Evolutionary conservation across 2,888 invertebrate species (phyloP).

Genomic region (Anagyrus pseudococci): DNA sequence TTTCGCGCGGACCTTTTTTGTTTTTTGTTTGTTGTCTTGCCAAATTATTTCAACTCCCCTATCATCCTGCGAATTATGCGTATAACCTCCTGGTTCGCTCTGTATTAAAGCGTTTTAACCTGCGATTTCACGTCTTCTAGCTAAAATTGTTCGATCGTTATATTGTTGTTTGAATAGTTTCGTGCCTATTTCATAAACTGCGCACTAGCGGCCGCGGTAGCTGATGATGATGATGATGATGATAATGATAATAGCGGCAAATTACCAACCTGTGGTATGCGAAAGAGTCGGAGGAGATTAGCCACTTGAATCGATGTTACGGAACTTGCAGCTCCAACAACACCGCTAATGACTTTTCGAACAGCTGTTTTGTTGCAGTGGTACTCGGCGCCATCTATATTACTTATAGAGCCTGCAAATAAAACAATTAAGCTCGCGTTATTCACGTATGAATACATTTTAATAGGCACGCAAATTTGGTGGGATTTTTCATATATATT

Average conservation of each 20-base stretch:
- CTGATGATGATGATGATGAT: background rate
- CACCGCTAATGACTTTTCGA: conserved; percentile 86
- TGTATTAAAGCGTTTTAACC: no score
- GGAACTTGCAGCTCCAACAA: conserved; percentile 88
- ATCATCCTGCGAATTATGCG: no score
- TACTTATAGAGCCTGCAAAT: conserved; percentile 87
- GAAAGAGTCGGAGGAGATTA: conserved; percentile 87
- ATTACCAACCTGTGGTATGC: conserved; percentile 79
- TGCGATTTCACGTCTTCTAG: no score
- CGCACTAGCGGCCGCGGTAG: background rate
- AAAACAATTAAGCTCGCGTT: conserved; percentile 4
- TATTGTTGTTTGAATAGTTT: conserved; percentile 3
- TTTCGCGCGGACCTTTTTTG: no score
- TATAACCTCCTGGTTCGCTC: no score
- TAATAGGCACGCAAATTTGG: no score
- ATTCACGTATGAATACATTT: background rate
- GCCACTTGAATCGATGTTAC: conserved; percentile 97
- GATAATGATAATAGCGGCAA: no score
- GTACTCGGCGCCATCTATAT: conserved; percentile 88
- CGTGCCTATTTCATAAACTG: no score
- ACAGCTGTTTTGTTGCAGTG: conserved; percentile 85
- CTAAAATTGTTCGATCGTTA: background rate
- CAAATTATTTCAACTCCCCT: no score
- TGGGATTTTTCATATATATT: background rate
- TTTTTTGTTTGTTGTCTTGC: no score